A percentile compares a stretch with the other conserved stretches of the same genome.
phyloP scores from a whole-genome alignment of 1,140 invertebrate species.

The Drosophila athabasca region DNA sequence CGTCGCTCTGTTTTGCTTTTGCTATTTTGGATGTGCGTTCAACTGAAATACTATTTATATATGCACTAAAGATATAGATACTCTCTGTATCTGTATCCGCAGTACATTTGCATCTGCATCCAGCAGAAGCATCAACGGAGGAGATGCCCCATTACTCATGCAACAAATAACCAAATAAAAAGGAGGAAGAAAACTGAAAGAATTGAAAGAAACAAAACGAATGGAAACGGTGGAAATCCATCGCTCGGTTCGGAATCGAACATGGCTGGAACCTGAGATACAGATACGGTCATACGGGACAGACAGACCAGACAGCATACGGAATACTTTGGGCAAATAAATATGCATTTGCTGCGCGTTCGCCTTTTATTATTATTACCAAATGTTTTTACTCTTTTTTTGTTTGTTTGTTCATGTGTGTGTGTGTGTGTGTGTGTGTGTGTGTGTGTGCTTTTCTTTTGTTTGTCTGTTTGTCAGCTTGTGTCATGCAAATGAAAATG shows the following conservation, averaged over 20 bases:
- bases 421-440: slow-evolving; percentile 9
- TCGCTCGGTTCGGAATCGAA: slow-evolving; percentile 55
- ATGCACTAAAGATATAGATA: slow-evolving; percentile 69
- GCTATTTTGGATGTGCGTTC: slow-evolving; percentile 79
- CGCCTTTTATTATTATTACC: slow-evolving; percentile 34
- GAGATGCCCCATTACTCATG: slow-evolving; percentile 67
- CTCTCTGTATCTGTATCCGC: not conserved
- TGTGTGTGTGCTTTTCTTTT: slow-evolving; percentile 7
- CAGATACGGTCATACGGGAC: too few relatives aligned
- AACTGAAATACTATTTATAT: slow-evolving; percentile 81
- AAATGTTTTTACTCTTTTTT: slow-evolving; percentile 21
- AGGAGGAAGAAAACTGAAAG: not conserved
- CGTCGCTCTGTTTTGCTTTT: slow-evolving; percentile 26
- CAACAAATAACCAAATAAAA: slow-evolving; percentile 56
- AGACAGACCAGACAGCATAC: too few relatives aligned
- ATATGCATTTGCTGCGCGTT: slow-evolving; percentile 63
- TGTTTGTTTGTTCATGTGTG: slow-evolving; percentile 34
- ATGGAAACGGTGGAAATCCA: slow-evolving; percentile 51
- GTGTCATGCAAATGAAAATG: slow-evolving; percentile 70
- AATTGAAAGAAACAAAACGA: slow-evolving; percentile 20
- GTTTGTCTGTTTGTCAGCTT: slow-evolving; percentile 44
- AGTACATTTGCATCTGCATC: slow-evolving; percentile 72
- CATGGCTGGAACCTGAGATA: slow-evolving; percentile 29
- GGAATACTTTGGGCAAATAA: slow-evolving; percentile 68
- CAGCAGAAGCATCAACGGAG: not conserved